These are phyloP conservation scores for Mylabris phalerata DNA, from an alignment of 1,140 invertebrate species.

Conservation along the genomic window DNA sequence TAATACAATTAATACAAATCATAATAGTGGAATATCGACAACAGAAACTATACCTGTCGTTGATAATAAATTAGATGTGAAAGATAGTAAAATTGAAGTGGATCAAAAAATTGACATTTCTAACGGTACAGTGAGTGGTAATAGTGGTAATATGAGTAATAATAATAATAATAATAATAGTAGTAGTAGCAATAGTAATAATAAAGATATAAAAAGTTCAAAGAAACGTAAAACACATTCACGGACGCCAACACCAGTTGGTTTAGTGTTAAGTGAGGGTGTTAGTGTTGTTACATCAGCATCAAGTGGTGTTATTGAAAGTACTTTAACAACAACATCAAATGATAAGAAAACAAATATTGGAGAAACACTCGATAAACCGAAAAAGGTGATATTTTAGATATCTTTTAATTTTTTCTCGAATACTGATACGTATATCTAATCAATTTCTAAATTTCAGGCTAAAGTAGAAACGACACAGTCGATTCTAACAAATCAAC, in stretches of 20 bases:
- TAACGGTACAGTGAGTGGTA: neutral
- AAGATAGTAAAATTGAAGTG: slow-evolving; percentile 37
- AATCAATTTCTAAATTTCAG: slow-evolving; percentile 10
- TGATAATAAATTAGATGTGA: slow-evolving; percentile 40
- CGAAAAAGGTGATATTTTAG: slow-evolving; percentile 30
- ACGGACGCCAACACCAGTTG: slow-evolving; percentile 38
- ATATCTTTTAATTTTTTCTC: too few species aligned
- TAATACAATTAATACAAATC: slow-evolving; percentile 15
- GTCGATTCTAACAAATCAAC: slow-evolving; percentile 32
- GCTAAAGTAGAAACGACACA: slow-evolving; percentile 28
- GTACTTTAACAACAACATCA: slow-evolving; percentile 4
- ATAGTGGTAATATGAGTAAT: slow-evolving; percentile 15
- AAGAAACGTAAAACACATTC: slow-evolving; percentile 34
- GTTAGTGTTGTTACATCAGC: slow-evolving; percentile 27
- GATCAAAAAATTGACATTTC: too few species aligned
- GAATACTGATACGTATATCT: neutral
- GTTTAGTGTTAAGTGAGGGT: slow-evolving; percentile 25
- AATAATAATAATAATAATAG: slow-evolving; percentile 21
- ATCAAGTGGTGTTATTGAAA: slow-evolving; percentile 17
- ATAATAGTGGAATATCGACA: slow-evolving; percentile 22
- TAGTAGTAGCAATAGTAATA: slow-evolving; percentile 19
- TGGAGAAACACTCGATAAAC: slow-evolving; percentile 31
- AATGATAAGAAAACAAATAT: slow-evolving; percentile 24
- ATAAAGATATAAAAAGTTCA: slow-evolving; percentile 22
- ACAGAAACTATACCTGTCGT: slow-evolving; percentile 2